Conservation (phyloP, 1,140 invertebrate genomes). For the Drosophila kanapiae region DNA sequence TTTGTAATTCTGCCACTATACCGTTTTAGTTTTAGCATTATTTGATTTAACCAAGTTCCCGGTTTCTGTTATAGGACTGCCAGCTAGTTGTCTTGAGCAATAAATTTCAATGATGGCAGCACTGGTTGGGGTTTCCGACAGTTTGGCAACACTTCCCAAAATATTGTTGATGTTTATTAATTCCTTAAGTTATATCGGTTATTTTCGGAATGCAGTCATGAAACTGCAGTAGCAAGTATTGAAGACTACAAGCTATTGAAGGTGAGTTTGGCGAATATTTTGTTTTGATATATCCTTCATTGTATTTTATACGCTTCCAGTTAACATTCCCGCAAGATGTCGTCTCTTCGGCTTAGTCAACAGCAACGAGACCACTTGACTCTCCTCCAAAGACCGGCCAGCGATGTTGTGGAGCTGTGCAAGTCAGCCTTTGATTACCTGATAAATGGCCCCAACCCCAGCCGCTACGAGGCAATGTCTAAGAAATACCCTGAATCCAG, state of each 20-base stretch:
- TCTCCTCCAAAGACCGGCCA: conserved; percentile 56
- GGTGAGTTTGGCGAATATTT: not conserved
- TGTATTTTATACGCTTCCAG: not conserved
- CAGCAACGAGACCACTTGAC: conserved; percentile 62
- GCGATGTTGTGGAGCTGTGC: conserved; percentile 72
- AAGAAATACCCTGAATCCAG: conserved; percentile 49
- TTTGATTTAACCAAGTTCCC: not conserved
- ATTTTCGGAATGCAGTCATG: not conserved
- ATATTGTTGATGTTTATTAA: conserved; percentile 17
- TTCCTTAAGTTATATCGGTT: not conserved
- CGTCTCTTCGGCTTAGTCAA: conserved; percentile 59
- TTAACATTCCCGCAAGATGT: conserved; percentile 33
- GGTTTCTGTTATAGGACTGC: not conserved
- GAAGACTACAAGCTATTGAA: not conserved
- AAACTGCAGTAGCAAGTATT: not conserved
- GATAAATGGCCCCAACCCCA: conserved; percentile 64
- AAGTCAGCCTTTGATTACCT: conserved; percentile 80
- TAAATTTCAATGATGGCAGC: not conserved
- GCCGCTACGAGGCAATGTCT: conserved; percentile 63
- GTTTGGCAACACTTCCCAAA: not conserved
- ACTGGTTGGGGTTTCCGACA: not conserved
- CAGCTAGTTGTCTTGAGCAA: not conserved
- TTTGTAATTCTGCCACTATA: not conserved
- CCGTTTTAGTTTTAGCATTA: too few species aligned
- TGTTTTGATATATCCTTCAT: not conserved